Conservation (phyloP, 2,888 invertebrate genomes). For the Noctuana brunneofusca region DNA sequence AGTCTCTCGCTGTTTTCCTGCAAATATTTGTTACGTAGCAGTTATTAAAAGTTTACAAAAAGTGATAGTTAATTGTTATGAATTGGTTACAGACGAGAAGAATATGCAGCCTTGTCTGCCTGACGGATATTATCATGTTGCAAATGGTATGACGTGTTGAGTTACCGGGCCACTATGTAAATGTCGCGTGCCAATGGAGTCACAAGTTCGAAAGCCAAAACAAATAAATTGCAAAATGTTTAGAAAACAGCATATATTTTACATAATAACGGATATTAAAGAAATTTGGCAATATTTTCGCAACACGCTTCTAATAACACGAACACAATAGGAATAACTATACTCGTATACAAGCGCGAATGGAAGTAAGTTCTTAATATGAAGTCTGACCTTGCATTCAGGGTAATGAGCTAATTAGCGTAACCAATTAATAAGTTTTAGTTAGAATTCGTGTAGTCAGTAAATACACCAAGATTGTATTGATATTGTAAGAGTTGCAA, state of each 20-base stretch:
- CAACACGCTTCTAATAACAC: conserved; percentile 37
- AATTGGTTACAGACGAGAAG: neutral
- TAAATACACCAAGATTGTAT: neutral
- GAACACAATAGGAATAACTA: conserved; percentile 34
- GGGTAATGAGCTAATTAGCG: conserved; percentile 28
- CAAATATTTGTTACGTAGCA: neutral
- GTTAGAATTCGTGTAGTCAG: neutral
- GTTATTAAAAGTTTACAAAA: neutral
- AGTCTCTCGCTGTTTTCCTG: too few relatives aligned
- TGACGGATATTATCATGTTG: conserved; percentile 28
- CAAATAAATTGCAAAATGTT: conserved; percentile 69
- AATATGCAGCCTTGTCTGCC: conserved; percentile 14
- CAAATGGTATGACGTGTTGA: conserved; percentile 44
- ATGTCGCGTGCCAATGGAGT: conserved; percentile 78
- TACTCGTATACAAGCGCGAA: conserved; percentile 38
- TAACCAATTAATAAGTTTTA: conserved; percentile 29
- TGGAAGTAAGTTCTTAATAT: conserved; percentile 38
- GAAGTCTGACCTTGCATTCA: conserved; percentile 43
- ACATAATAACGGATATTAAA: conserved; percentile 60
- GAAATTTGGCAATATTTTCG: conserved; percentile 44
- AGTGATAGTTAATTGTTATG: neutral
- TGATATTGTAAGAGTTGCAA: neutral
- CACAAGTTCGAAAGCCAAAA: conserved; percentile 70
- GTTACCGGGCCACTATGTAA: conserved; percentile 64
- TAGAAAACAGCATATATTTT: conserved; percentile 64